These are phyloP conservation scores for Alfaro cultratus DNA, from an alignment of 2,797 vertebrate species.

Conservation along the genomic window DNA sequence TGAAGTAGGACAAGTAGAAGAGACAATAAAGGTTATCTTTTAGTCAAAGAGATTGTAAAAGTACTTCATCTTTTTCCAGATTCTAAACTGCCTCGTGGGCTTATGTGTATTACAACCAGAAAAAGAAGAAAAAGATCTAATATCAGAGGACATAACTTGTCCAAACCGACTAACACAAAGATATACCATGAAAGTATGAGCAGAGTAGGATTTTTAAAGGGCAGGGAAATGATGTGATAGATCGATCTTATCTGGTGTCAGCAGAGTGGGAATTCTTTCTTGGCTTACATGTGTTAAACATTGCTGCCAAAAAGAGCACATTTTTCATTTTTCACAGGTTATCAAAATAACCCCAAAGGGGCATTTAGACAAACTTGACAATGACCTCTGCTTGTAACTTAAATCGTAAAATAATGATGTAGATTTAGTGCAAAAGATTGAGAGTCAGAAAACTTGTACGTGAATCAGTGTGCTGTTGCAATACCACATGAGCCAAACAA, in stretches of 20 bases:
- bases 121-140: not conserved
- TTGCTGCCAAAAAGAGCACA: conserved; percentile 6
- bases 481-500: not conserved
- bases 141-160: not conserved
- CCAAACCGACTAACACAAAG: not conserved
- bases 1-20: not conserved
- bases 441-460: conserved; percentile 28
- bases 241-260: conserved; percentile 10
- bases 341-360: conserved; percentile 16
- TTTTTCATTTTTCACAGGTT: conserved; percentile 12
- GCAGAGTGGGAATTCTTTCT: conserved; percentile 15
- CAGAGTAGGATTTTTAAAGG: conserved; percentile 15
- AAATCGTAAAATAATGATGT: conserved; percentile 16
- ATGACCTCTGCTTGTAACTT: conserved; percentile 19
- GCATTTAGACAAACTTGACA: conserved; percentile 28
- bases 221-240: conserved; percentile 6
- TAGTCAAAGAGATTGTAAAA: not conserved
- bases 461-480: conserved; percentile 34
- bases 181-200: conserved; percentile 11
- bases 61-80: not conserved
- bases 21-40: not conserved
- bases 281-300: conserved; percentile 7
- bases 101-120: not conserved
- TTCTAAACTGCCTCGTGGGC: not conserved
- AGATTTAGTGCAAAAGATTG: conserved; percentile 26